phyloP scores from a whole-genome alignment of 1,140 invertebrate species.

The Cheumatopsyche charites region DNA sequence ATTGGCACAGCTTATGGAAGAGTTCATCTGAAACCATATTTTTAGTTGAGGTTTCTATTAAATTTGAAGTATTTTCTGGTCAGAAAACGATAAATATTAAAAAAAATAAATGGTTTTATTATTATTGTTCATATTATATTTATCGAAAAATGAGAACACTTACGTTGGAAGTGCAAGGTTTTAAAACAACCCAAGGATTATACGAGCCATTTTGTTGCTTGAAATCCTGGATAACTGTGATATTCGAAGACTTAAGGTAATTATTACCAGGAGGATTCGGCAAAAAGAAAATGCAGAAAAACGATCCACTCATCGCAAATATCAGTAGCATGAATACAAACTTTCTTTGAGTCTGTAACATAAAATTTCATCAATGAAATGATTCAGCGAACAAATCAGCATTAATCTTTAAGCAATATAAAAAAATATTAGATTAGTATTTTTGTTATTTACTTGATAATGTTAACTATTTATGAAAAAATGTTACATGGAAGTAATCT shows the following conservation, averaged over 20 bases:
- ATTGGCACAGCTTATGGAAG: background rate
- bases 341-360: conserved; percentile 66
- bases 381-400: background rate
- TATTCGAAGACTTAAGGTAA: background rate
- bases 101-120: background rate
- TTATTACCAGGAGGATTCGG: conserved; percentile 56
- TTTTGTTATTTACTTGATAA: too few relatives aligned
- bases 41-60: conserved; percentile 2
- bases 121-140: background rate
- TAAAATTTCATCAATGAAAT: conserved; percentile 35
- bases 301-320: conserved; percentile 66
- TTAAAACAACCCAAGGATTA: background rate
- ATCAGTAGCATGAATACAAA: conserved; percentile 72
- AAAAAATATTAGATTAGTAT: too few relatives aligned
- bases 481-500: conserved; percentile 67
- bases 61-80: too few relatives aligned
- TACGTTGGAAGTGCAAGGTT: background rate
- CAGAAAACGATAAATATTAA: too few relatives aligned
- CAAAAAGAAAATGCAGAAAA: conserved; percentile 69
- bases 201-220: background rate
- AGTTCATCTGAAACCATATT: background rate
- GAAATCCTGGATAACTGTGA: conserved; percentile 15
- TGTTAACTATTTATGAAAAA: too few relatives aligned
- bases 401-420: too few relatives aligned
- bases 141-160: background rate